Evolutionary conservation across 2,888 invertebrate species (phyloP).

Genomic region (Pandemis heparana): DNA sequence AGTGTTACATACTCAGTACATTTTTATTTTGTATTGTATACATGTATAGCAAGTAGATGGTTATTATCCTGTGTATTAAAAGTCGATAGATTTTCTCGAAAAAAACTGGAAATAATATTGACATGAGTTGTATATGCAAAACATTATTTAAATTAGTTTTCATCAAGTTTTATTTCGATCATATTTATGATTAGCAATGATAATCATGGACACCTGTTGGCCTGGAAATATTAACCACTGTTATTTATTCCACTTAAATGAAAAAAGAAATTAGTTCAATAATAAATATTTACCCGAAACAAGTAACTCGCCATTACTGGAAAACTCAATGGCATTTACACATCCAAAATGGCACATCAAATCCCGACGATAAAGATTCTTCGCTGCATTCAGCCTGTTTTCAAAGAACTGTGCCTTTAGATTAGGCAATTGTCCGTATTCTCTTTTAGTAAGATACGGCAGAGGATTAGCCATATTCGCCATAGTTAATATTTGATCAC

Average conservation of each 20-base stretch:
- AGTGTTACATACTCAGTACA: no score
- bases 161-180: not conserved
- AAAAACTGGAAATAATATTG: no score
- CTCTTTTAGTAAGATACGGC: constrained; percentile 86
- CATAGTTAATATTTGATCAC: constrained; percentile 76
- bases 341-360: constrained; percentile 97
- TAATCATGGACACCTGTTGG: not conserved
- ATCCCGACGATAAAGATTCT: constrained; percentile 93
- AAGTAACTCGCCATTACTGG: constrained; percentile 93
- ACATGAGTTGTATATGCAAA: no score
- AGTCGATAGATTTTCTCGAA: no score
- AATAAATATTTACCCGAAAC: constrained; percentile 90
- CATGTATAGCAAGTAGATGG: no score
- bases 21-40: no score
- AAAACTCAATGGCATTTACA: constrained; percentile 98
- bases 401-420: constrained; percentile 87
- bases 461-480: constrained; percentile 86
- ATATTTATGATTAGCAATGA: not conserved
- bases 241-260: not conserved
- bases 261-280: not conserved
- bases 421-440: constrained; percentile 85
- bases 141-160: no score
- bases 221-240: not conserved
- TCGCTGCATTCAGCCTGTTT: constrained; percentile 88
- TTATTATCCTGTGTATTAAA: no score